Base-by-base conservation (phyloP, 2,797 vertebrate genomes). In the Somateria mollissima region DNA sequence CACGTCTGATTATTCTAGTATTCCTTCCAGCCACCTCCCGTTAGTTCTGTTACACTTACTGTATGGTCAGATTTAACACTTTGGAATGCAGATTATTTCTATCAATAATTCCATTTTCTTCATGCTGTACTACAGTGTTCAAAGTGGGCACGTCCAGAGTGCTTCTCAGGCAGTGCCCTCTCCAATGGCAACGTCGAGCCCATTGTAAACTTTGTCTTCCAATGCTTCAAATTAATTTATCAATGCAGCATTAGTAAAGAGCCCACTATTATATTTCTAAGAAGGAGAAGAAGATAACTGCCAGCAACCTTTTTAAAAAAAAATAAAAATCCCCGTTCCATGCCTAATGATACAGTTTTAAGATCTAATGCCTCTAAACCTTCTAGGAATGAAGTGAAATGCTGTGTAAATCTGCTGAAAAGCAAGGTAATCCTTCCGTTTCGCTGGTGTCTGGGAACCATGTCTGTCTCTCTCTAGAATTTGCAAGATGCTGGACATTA, bases 61-160 rank as follows among this genome's bases (percentile, higher is more conserved):
- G 41, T 53, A 72, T 86, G 70, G 45, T 91, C 91, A 87, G 92
- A 87, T 95, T 93, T 94, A 96, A 94, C 61, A 53, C 88, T 90
- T 43, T 36, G 19, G 56, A 91, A 75, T 91, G 67, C 91, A 94
- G 94, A 87, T 66, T 90, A 77, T 66, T 93, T 72, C 74, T 51
- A 25, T 51, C 49, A 51, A 25, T 51, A 89, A 95, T 95, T 95
- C 95, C 90, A 92, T 91, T 96, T 92, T 89, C 78, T 94, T 66
- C 60, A 72, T 70, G 30, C 28, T 43, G 6, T 87, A 27, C 36
- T 39, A 25, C 41, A 10, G 10, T 9, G 27, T 67, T 67, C 9
- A 37, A 36, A 34, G 49, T 32, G 5, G 22, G 18, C 28, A 36
- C 3, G 17, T 61, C 54, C 19, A 64, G 56, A 73, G 53, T 36